A percentile compares a stretch with the other conserved stretches of the same genome.
phyloP scores from a whole-genome alignment of 2,888 invertebrate species.

The Unio delphinus region DNA sequence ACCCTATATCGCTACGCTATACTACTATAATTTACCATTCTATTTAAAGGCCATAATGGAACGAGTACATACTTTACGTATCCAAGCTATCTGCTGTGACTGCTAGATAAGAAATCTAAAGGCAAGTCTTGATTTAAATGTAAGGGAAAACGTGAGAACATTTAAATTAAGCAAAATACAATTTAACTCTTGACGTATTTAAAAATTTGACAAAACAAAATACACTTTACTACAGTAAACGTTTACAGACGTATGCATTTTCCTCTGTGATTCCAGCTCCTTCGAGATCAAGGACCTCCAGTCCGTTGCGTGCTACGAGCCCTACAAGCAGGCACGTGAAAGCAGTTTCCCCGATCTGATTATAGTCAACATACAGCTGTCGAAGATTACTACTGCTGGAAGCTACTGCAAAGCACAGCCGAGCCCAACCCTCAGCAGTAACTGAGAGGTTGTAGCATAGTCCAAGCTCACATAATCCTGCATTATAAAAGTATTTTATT shows the following conservation, averaged over 20 bases:
- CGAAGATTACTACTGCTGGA: constrained; percentile 45
- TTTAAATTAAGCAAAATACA: too few relatives aligned
- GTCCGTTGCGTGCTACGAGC: constrained; percentile 50
- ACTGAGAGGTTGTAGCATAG: constrained; percentile 63
- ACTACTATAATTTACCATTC: too few relatives aligned
- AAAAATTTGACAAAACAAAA: too few relatives aligned
- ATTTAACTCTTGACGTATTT: too few relatives aligned
- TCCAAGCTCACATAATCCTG: constrained; percentile 62
- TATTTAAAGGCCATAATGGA: too few relatives aligned
- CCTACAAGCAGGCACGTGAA: constrained; percentile 59
- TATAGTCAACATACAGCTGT: constrained; percentile 62
- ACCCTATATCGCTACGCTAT: too few relatives aligned
- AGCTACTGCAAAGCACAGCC: constrained; percentile 60
- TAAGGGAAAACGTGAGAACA: too few relatives aligned
- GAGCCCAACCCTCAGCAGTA: constrained; percentile 57
- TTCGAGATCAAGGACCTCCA: constrained; percentile 63
- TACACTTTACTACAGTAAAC: neutral
- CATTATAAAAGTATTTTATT: constrained; percentile 5
- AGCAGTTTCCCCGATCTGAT: constrained; percentile 58
- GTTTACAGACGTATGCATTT: constrained; percentile 54
- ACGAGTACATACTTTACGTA: too few relatives aligned
- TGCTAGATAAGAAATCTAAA: too few relatives aligned
- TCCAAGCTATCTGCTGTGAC: too few relatives aligned
- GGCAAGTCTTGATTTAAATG: too few relatives aligned
- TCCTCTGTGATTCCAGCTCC: constrained; percentile 55